Evolutionary conservation across 2,113 vertebrate species (phyloP).

Genomic region (Grus americana): DNA sequence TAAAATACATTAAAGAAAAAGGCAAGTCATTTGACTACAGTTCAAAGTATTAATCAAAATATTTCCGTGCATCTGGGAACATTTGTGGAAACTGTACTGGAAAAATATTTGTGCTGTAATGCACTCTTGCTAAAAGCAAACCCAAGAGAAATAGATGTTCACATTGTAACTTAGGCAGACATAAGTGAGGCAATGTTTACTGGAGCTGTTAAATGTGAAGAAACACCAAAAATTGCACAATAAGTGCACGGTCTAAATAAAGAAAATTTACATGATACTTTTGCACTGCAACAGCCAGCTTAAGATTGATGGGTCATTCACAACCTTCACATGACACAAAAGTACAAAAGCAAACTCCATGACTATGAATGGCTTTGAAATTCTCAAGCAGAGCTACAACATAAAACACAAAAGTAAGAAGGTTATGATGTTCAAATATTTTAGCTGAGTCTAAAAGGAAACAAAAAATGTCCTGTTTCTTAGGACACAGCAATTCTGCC

Average conservation of each 20-base stretch:
- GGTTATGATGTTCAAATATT: not conserved
- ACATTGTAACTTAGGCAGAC: slow-evolving; percentile 39
- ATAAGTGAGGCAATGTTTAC: slow-evolving; percentile 62
- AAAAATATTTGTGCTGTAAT: slow-evolving; percentile 64
- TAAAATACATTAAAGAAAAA: slow-evolving; percentile 18
- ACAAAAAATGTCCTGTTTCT: not conserved
- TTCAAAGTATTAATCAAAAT: slow-evolving; percentile 66
- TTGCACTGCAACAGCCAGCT: not conserved
- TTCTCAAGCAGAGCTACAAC: not conserved
- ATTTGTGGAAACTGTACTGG: slow-evolving; percentile 44
- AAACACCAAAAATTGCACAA: slow-evolving; percentile 63
- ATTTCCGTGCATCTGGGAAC: slow-evolving; percentile 38
- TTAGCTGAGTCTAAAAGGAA: not conserved
- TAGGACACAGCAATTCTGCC: not conserved
- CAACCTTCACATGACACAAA: not conserved
- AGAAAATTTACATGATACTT: slow-evolving; percentile 28
- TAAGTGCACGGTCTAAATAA: slow-evolving; percentile 13
- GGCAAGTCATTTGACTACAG: slow-evolving; percentile 29
- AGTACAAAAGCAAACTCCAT: not conserved
- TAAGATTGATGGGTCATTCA: not conserved
- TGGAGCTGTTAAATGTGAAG: slow-evolving; percentile 58
- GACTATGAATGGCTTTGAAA: not conserved
- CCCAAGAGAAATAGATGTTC: slow-evolving; percentile 59
- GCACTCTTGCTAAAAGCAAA: slow-evolving; percentile 55
- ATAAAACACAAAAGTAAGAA: not conserved